Evolutionary conservation across 2,888 invertebrate species (phyloP), one percentile per base, ranked within the genome.

Genomic region (Drosophila mayaguana): DNA sequence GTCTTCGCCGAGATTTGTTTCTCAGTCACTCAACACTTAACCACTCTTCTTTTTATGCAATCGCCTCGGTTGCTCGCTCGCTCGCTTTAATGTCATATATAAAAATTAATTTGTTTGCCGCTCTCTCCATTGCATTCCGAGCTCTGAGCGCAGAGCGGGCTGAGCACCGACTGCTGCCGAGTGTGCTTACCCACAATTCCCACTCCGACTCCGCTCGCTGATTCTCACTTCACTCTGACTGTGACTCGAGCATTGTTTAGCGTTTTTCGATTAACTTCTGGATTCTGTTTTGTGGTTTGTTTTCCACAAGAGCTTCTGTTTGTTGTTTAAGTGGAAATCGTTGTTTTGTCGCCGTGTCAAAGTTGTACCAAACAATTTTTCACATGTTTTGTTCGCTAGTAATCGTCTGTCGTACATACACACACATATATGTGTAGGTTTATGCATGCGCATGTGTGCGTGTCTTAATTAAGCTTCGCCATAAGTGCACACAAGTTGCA

Each of bases 81-180:
- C 87, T 89, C 90, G 90, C 83, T 90, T 86, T 90, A 83, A 86
- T 90, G 89, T 86, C 86, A 86, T 84, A 88, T 90, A 88, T 90
- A 89, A 89, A 90, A 89, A 90, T 90, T 89, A 90, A 90, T 90
- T 90, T 89, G 89, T 84, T 90, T 80, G 88, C 75, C 81, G 79
- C 82, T 87, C 83, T 87, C 83, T 63, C 54, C 53, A 60, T 70
- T 67, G 67, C n/a, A n/a, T n/a, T n/a, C n/a, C n/a, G n/a, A n/a
- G n/a, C 72, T 48, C 20, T 45, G 25, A 25, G 16, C 45, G 14
- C 22, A 2, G 45, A 14, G 14, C 18, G 12, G n/a, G n/a, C 22
- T 7, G 16, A 25, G 22, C 25, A 7, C n/a, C 6, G n/a, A 28
- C 2, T 18, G 48, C 28, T 28, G 48, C 28, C 25, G 46, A 46